Conservation (phyloP, 2,888 invertebrate species). For the Hoplodrina blanda region DNA sequence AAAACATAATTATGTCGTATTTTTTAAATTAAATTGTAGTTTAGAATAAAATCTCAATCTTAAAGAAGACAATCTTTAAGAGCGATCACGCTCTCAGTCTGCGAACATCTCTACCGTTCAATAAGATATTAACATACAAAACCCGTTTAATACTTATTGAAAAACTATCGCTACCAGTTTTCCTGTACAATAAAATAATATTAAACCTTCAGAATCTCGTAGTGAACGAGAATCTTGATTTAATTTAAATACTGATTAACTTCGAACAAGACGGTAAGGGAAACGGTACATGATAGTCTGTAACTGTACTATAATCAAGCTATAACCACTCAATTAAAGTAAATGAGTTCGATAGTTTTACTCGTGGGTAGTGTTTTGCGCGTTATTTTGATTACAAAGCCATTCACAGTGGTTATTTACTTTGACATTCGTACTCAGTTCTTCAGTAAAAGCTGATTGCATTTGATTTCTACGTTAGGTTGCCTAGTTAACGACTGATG, state of each 20-base stretch:
- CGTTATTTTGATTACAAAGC: slow-evolving; percentile 38
- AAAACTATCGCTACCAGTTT: background rate
- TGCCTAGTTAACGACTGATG: slow-evolving; percentile 35
- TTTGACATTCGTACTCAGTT: slow-evolving; percentile 43
- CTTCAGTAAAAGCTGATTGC: slow-evolving; percentile 40
- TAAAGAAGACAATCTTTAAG: too few relatives aligned
- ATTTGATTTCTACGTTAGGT: slow-evolving; percentile 21
- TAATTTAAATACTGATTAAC: slow-evolving; percentile 39
- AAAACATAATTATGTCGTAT: too few relatives aligned
- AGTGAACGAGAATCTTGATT: slow-evolving; percentile 18
- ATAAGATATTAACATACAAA: slow-evolving; percentile 1
- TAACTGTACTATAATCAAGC: background rate
- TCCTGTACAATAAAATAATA: slow-evolving; percentile 25
- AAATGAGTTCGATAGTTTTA: slow-evolving; percentile 25
- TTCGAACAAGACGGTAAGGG: slow-evolving; percentile 14
- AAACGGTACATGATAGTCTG: slow-evolving; percentile 19
- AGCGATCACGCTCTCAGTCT: background rate
- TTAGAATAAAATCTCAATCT: too few relatives aligned
- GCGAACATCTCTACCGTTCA: background rate
- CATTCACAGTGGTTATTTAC: slow-evolving; percentile 35
- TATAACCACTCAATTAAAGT: slow-evolving; percentile 20
- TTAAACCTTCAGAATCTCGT: background rate
- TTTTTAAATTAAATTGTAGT: too few relatives aligned
- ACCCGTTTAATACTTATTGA: slow-evolving; percentile 1
- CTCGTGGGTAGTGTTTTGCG: slow-evolving; percentile 49